phyloP scores from a whole-genome alignment of 2,888 invertebrate species.

The Chloromyia formosa region DNA sequence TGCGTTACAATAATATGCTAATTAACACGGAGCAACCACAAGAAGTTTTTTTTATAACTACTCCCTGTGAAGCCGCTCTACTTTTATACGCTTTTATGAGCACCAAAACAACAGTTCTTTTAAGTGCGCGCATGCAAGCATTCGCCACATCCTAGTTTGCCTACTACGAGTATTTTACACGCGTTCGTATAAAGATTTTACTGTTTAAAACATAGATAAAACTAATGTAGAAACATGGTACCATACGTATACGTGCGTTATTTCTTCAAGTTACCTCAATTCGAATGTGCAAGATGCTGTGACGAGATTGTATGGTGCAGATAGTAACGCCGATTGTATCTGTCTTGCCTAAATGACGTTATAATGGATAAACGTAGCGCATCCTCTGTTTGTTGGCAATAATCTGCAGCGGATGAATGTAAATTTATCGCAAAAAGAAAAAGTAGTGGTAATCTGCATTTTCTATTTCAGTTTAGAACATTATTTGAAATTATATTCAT shows the following conservation, averaged over 20 bases:
- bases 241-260: constrained; percentile 10
- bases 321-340: constrained; percentile 42
- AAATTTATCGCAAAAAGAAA: too few relatives aligned
- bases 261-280: constrained; percentile 33
- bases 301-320: constrained; percentile 48
- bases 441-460: too few relatives aligned
- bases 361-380: neutral
- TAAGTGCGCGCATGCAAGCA: constrained; percentile 14
- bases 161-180: neutral
- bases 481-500: too few relatives aligned
- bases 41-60: too few relatives aligned
- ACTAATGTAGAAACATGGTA: neutral
- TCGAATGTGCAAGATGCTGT: constrained; percentile 49
- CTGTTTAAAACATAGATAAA: constrained; percentile 1
- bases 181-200: neutral
- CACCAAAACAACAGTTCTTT: neutral
- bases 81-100: neutral
- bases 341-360: neutral
- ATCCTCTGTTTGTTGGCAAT: neutral
- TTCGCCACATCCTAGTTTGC: neutral
- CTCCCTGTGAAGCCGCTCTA: too few relatives aligned
- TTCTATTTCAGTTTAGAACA: too few relatives aligned
- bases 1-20: constrained; percentile 1
- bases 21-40: neutral
- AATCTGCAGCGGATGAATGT: too few relatives aligned